Conservation (phyloP, 2,888 invertebrate species). For the Balanococcus diminutus region DNA sequence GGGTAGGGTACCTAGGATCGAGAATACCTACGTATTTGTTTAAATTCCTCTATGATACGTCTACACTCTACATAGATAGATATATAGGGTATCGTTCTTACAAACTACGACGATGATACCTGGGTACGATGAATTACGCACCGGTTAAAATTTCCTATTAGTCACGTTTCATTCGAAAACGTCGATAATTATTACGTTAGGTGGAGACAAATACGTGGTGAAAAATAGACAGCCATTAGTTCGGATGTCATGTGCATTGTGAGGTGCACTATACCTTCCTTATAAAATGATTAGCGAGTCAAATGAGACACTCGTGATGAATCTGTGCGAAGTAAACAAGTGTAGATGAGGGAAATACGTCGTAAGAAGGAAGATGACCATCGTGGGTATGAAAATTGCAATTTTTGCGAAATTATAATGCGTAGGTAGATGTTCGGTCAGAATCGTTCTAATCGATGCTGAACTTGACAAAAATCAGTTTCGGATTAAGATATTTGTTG, state of each 20-base stretch:
- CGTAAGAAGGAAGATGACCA: no score
- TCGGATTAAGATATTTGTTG: no score
- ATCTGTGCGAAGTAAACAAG: no score
- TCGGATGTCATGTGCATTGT: no score
- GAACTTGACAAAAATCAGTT: no score
- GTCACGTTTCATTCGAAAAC: neutral
- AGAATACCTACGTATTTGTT: neutral
- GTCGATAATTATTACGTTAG: neutral
- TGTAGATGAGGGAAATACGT: no score
- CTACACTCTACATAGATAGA: neutral
- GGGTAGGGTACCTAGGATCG: neutral
- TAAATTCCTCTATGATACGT: neutral
- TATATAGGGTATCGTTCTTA: no score
- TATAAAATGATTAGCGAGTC: neutral
- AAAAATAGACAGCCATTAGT: neutral
- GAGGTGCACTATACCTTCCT: neutral
- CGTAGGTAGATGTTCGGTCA: no score
- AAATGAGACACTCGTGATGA: no score
- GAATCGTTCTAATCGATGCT: no score
- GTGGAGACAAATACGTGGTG: neutral
- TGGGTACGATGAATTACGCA: neutral
- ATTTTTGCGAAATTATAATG: no score
- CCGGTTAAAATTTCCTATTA: neutral
- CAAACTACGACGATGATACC: neutral
- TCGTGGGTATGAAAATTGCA: no score